phyloP scores from a whole-genome alignment of 1,140 invertebrate genomes.

The Drosophila willistoni region DNA sequence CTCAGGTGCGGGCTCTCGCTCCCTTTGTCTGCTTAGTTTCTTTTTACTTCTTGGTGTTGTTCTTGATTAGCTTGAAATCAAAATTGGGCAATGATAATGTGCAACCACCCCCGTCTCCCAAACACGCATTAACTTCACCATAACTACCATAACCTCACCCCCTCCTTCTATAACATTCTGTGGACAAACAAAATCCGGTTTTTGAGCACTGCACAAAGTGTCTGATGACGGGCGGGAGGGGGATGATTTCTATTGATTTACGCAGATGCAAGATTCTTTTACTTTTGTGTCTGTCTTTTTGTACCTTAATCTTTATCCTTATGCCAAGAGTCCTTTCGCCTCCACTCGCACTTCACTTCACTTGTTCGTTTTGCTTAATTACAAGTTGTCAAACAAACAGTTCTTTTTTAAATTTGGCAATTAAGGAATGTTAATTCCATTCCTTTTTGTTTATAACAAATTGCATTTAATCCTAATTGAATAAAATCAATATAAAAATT shows the following conservation, averaged over 20 bases:
- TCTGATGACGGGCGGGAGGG: background rate
- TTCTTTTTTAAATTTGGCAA: background rate
- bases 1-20: conserved; percentile 3
- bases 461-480: conserved; percentile 3
- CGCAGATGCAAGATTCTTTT: background rate
- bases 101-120: background rate
- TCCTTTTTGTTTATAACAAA: background rate
- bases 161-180: background rate
- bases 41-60: background rate
- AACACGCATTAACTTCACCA: background rate
- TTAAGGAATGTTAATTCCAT: background rate
- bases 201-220: background rate
- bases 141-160: background rate
- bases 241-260: conserved; percentile 10
- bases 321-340: background rate
- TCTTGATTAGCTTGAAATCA: background rate
- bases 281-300: background rate
- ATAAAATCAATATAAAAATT: conserved; percentile 16
- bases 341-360: background rate
- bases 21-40: background rate
- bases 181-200: background rate
- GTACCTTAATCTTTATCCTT: conserved; percentile 9
- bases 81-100: conserved; percentile 3
- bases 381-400: background rate
- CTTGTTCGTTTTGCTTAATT: background rate